Conservation (phyloP, 2,888 invertebrate genomes). For the Heliconius ismenius region DNA sequence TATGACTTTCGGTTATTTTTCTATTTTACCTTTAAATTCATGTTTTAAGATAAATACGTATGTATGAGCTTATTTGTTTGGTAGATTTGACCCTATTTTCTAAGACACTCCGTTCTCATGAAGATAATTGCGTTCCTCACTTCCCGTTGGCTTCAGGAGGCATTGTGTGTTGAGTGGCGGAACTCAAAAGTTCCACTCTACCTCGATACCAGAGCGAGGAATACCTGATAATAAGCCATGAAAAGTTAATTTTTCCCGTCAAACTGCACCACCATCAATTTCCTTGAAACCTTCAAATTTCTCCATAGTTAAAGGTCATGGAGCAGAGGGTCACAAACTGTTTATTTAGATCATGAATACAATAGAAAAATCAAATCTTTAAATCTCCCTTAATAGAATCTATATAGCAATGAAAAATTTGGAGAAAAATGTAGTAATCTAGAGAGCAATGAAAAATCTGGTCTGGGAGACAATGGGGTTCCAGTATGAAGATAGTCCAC, state of each 20-base stretch:
- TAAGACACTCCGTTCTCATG: not conserved
- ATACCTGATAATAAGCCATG: not conserved
- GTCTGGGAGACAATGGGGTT: too few relatives aligned
- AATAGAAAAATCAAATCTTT: not conserved
- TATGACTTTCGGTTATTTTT: not conserved
- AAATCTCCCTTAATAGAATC: too few relatives aligned
- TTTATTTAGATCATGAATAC: not conserved
- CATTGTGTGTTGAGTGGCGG: too few relatives aligned
- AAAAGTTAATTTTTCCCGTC: not conserved
- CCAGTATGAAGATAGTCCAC: too few relatives aligned
- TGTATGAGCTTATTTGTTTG: not conserved
- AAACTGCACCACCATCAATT: slow-evolving; percentile 11
- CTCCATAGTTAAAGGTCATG: slow-evolving; percentile 2
- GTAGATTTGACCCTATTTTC: not conserved
- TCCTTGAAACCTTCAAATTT: slow-evolving; percentile 17
- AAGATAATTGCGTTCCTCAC: not conserved
- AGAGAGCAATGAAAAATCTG: too few relatives aligned
- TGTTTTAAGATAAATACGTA: too few relatives aligned
- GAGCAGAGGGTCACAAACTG: not conserved
- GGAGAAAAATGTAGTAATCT: too few relatives aligned
- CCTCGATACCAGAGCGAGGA: not conserved
- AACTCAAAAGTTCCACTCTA: too few relatives aligned
- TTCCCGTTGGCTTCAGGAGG: not conserved
- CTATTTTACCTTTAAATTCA: not conserved
- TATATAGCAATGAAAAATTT: too few relatives aligned